phyloP scores from a whole-genome alignment of 2,797 vertebrate species.

The Pseudomugil tenellus region DNA sequence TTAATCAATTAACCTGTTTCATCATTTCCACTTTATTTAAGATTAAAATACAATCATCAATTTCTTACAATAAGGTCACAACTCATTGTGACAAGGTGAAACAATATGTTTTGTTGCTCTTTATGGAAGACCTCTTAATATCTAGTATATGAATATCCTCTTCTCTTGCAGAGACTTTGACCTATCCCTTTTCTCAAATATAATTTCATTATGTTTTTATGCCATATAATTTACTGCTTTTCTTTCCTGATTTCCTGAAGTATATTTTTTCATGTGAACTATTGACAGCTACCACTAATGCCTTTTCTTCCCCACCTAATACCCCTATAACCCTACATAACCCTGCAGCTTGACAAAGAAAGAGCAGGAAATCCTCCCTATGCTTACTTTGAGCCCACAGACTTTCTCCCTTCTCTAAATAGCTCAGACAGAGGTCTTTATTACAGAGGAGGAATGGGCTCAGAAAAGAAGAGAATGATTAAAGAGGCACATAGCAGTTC shows the following conservation, averaged over 20 bases:
- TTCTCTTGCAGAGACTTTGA: background rate
- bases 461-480: constrained; percentile 47
- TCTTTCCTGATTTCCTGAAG: constrained; percentile 3
- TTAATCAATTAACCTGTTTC: too few relatives aligned
- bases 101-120: background rate
- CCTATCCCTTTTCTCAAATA: background rate
- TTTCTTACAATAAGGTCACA: too few relatives aligned
- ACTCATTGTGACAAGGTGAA: too few relatives aligned
- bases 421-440: constrained; percentile 76
- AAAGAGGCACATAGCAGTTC: constrained; percentile 35
- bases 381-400: constrained; percentile 73
- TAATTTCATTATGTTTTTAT: constrained; percentile 29
- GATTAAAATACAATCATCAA: too few relatives aligned
- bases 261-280: constrained; percentile 55
- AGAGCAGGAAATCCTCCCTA: constrained; percentile 72
- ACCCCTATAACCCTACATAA: constrained; percentile 70
- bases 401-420: constrained; percentile 67
- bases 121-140: background rate
- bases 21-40: too few relatives aligned
- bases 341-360: constrained; percentile 68
- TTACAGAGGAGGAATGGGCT: constrained; percentile 56
- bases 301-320: constrained; percentile 60
- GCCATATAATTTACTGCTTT: constrained; percentile 17
- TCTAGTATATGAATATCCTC: background rate
- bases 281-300: constrained; percentile 45